Conservation (phyloP, 2,888 invertebrate genomes). For the Choreutis nemorana region DNA sequence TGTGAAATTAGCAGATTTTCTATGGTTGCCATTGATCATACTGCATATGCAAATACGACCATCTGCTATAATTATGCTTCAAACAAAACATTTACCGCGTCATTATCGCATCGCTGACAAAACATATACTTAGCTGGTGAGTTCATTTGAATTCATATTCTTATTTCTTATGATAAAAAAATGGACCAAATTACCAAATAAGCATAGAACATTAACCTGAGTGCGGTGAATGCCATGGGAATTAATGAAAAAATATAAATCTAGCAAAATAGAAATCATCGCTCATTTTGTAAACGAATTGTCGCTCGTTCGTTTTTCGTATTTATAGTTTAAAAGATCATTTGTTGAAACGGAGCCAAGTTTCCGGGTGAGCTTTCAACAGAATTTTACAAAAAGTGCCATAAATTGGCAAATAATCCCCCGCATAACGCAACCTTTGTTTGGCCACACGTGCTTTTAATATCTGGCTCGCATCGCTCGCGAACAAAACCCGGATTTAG, state of each 20-base stretch:
- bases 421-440: slow-evolving; percentile 67
- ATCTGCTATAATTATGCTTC: too few species aligned
- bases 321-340: slow-evolving; percentile 62
- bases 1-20: too few species aligned
- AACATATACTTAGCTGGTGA: too few species aligned
- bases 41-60: too few species aligned
- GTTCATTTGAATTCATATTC: too few species aligned
- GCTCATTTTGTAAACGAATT: slow-evolving; percentile 21
- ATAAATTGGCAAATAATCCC: slow-evolving; percentile 67
- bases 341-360: slow-evolving; percentile 66
- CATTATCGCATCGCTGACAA: too few species aligned
- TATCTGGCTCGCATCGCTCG: slow-evolving; percentile 35
- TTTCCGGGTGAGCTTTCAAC: slow-evolving; percentile 61
- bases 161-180: too few species aligned
- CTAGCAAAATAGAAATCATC: slow-evolving; percentile 30
- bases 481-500: slow-evolving; percentile 56
- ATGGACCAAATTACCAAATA: too few species aligned
- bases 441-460: slow-evolving; percentile 67
- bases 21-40: too few species aligned
- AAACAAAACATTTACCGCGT: too few species aligned
- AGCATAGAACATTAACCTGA: too few species aligned
- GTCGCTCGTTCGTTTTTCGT: slow-evolving; percentile 37
- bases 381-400: slow-evolving; percentile 60
- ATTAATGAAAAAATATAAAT: slow-evolving; percentile 19
- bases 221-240: not conserved